These are phyloP conservation scores for Aptenodytes forsteri DNA, from an alignment of 2,113 vertebrate species.

Conservation along the genomic window DNA sequence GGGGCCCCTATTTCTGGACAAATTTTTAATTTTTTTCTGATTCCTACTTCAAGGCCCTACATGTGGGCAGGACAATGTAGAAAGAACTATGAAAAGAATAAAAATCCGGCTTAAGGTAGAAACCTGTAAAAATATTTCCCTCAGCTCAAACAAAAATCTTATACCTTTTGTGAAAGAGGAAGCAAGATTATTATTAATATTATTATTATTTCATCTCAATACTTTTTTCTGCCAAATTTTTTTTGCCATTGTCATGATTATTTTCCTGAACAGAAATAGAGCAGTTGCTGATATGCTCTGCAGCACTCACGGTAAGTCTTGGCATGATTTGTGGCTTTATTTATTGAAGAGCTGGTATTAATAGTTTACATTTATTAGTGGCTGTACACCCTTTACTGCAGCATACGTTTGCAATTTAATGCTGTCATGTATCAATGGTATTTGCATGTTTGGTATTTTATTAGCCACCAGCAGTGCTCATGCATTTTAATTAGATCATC, in stretches of 20 bases:
- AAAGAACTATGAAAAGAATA: background rate
- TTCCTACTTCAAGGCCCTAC: background rate
- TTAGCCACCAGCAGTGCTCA: background rate
- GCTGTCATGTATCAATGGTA: conserved; percentile 12
- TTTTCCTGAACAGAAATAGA: background rate
- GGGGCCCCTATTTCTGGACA: too few relatives aligned
- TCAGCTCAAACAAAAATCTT: background rate
- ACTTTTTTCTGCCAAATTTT: background rate
- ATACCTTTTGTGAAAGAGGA: background rate
- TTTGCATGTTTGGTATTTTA: conserved; percentile 48
- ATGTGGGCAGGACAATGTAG: background rate
- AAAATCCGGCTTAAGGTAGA: background rate
- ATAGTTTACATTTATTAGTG: conserved; percentile 47
- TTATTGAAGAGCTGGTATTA: conserved; percentile 27
- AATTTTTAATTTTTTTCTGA: too few relatives aligned
- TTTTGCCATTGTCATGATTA: background rate
- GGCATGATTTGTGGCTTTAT: conserved; percentile 22
- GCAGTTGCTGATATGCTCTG: background rate
- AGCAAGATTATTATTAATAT: background rate
- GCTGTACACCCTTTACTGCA: background rate
- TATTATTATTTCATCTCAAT: background rate
- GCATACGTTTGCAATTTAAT: conserved; percentile 32
- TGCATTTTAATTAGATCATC: conserved; percentile 26
- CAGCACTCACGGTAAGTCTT: background rate
- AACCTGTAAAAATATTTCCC: background rate